Percentiles rank a stretch among this genome's conserved stretches.
Evolutionary conservation across 2,113 vertebrate species (phyloP).

Genomic region (Ophthalmolycus amberensis): DNA sequence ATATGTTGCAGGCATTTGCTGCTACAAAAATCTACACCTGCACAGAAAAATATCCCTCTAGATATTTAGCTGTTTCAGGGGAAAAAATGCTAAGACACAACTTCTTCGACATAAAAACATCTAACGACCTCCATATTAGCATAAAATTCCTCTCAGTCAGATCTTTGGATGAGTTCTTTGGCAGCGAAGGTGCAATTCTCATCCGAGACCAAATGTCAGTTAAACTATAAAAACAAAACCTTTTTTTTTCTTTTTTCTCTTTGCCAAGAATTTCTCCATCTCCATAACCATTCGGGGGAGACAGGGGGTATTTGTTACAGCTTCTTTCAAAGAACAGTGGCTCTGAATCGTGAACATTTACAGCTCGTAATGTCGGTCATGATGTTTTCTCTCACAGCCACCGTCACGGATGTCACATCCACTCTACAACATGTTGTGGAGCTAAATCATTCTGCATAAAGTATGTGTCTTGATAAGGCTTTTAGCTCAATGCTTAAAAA

Average conservation of each 20-base stretch:
- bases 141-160: constrained; percentile 27
- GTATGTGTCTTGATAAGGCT: not conserved
- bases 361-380: constrained; percentile 6
- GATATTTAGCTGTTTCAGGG: not conserved
- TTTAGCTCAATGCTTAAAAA: constrained; percentile 7
- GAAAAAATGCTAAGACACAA: constrained; percentile 15
- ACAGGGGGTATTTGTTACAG: not conserved
- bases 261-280: constrained; percentile 41
- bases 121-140: constrained; percentile 39
- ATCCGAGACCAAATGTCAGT: constrained; percentile 58
- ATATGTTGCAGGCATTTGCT: constrained; percentile 52
- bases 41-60: not conserved
- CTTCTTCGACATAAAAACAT: constrained; percentile 38
- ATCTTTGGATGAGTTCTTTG: constrained; percentile 50
- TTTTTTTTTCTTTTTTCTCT: constrained; percentile 12
- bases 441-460: constrained; percentile 7
- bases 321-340: not conserved
- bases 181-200: constrained; percentile 47
- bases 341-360: not conserved
- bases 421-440: not conserved
- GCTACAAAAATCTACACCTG: constrained; percentile 18
- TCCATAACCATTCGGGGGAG: not conserved
- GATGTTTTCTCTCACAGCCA: constrained; percentile 17
- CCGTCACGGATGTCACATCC: not conserved
- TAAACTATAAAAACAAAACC: constrained; percentile 40